Evolutionary conservation across 2,113 vertebrate species (phyloP).

Genomic region (Dinomys branickii): DNA sequence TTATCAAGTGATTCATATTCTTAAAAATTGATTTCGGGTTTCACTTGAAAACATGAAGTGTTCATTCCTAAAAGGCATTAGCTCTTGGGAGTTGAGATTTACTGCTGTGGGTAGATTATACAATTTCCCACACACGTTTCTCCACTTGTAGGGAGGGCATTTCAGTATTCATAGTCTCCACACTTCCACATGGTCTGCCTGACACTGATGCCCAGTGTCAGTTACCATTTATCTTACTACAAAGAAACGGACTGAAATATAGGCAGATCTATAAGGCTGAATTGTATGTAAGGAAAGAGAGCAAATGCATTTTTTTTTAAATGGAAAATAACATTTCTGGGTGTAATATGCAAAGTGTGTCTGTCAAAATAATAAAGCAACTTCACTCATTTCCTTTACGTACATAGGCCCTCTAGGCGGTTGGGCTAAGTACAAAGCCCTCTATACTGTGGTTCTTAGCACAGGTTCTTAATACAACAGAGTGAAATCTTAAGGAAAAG

Average conservation of each 20-base stretch:
- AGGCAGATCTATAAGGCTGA: neutral
- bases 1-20: neutral
- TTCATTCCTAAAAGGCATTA: neutral
- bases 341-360: neutral
- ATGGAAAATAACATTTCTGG: neutral
- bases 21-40: neutral
- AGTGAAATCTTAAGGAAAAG: slow-evolving; percentile 4
- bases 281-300: neutral
- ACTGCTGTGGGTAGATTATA: neutral
- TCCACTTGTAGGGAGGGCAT: neutral
- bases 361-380: neutral
- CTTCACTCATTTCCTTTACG: neutral
- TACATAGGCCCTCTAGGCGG: neutral
- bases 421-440: neutral
- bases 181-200: neutral
- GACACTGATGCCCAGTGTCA: neutral
- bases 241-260: slow-evolving; percentile 26
- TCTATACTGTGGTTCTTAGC: neutral
- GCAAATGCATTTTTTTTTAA: neutral
- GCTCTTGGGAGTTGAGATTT: neutral
- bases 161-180: neutral
- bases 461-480: neutral
- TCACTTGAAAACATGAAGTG: neutral
- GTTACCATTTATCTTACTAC: slow-evolving; percentile 8
- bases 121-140: neutral